Percentiles rank a stretch among this genome's conserved stretches.
phyloP scores from a whole-genome alignment of 2,113 vertebrate species.

The Petrocephalus microphthalmus region DNA sequence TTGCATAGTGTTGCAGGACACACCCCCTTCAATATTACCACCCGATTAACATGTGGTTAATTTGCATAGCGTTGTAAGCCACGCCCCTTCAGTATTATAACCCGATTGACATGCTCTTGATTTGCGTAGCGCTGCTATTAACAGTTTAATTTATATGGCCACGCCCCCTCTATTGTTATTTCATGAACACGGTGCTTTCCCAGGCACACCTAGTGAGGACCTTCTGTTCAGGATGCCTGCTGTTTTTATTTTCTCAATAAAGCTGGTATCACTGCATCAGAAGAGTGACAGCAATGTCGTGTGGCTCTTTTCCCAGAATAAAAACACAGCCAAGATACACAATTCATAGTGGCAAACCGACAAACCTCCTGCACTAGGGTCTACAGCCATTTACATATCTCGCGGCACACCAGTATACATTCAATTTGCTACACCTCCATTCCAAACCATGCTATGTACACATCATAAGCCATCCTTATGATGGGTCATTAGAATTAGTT shows the following conservation, averaged over 20 bases:
- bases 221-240: neutral
- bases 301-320: neutral
- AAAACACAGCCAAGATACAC: neutral
- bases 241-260: constrained; percentile 9
- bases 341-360: neutral
- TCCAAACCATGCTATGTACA: neutral
- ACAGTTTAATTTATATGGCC: neutral
- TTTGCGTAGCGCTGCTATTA: too few relatives aligned
- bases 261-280: neutral
- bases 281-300: neutral
- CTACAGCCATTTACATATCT: neutral
- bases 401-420: neutral
- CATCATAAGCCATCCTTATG: neutral
- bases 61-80: neutral
- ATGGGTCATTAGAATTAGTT: neutral
- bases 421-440: neutral
- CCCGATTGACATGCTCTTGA: too few relatives aligned
- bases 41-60: neutral
- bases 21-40: neutral
- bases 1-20: neutral
- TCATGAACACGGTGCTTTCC: neutral
- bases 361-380: neutral
- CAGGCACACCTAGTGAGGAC: neutral
- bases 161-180: neutral
- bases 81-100: too few relatives aligned